Percentiles rank a stretch among this genome's conserved stretches.
Conservation (phyloP, 2,113 vertebrate genomes). For the Sphyrna mokarran region DNA sequence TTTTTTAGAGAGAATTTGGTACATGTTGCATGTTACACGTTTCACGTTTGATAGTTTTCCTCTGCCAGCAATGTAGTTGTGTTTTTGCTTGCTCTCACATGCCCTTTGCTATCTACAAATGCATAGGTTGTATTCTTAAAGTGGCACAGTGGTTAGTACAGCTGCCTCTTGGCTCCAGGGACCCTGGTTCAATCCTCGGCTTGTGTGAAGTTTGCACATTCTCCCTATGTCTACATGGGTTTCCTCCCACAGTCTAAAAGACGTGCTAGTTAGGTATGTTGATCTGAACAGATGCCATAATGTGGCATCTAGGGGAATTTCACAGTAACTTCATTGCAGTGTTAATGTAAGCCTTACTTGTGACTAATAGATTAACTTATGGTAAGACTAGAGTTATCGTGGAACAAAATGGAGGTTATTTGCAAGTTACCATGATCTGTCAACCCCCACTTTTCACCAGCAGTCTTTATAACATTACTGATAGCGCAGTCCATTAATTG, state of each 20-base stretch:
- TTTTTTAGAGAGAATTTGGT: neutral
- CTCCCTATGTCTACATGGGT: no score
- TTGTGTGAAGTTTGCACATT: no score
- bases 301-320: no score
- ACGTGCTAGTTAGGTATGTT: no score
- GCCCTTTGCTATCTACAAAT: neutral
- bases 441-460: neutral
- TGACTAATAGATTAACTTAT: neutral
- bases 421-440: neutral
- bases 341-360: no score
- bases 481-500: neutral
- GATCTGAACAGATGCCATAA: no score
- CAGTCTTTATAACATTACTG: neutral
- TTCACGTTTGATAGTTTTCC: neutral
- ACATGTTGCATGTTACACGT: neutral
- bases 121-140: neutral
- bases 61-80: neutral
- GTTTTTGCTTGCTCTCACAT: neutral
- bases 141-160: no score
- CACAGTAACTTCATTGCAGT: no score
- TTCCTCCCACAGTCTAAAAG: no score
- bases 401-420: neutral
- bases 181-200: no score
- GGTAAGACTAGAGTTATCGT: no score
- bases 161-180: no score